Conservation (phyloP, 2,797 vertebrate genomes). For the Rhabdomys pumilio region DNA sequence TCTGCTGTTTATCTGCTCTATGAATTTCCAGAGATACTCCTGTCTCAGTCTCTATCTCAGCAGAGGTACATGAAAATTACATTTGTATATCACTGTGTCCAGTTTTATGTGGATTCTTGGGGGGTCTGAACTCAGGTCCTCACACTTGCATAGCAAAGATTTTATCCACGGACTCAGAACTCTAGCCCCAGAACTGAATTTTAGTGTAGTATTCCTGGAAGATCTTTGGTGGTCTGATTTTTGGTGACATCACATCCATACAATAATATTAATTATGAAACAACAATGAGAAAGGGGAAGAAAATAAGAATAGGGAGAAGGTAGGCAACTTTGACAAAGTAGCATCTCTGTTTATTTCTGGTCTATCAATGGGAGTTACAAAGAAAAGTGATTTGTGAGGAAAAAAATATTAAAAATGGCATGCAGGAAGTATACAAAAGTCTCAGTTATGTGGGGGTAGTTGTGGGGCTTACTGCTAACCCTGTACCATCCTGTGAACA, state of each 20-base stretch:
- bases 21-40: too few species aligned
- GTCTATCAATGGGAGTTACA: not conserved
- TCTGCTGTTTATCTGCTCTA: not conserved
- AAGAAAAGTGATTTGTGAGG: conserved; percentile 9
- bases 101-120: not conserved
- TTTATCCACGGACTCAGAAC: not conserved
- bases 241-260: not conserved
- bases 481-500: not conserved
- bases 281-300: not conserved
- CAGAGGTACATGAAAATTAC: too few species aligned
- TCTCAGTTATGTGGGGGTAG: not conserved
- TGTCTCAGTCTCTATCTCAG: too few species aligned
- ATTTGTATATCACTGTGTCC: not conserved
- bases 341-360: not conserved
- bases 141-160: not conserved
- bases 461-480: not conserved
- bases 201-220: not conserved
- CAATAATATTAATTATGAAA: not conserved
- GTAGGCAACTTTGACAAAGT: not conserved
- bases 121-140: too few species aligned
- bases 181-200: conserved; percentile 6
- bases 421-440: not conserved
- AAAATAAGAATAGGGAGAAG: not conserved
- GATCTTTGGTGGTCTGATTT: not conserved
- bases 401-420: conserved; percentile 1